Conservation (phyloP, 2,113 vertebrate genomes). For the Gracilinanus agilis region DNA sequence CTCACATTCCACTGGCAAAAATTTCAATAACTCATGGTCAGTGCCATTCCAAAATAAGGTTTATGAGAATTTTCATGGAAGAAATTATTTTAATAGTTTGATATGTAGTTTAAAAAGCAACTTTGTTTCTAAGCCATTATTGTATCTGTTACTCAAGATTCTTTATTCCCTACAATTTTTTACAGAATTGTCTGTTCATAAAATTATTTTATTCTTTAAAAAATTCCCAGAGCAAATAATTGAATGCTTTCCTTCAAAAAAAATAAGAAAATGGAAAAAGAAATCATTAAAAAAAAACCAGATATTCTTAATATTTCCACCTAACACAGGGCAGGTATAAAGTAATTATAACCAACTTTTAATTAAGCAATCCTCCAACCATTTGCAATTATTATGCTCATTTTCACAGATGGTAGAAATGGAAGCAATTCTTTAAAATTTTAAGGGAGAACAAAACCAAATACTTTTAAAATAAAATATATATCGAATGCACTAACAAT, state of each 20-base stretch:
- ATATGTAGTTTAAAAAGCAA: not conserved
- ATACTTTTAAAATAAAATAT: no score
- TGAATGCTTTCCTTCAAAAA: slow-evolving; percentile 53
- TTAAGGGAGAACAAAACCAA: no score
- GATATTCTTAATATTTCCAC: slow-evolving; percentile 36
- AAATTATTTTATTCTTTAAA: slow-evolving; percentile 51
- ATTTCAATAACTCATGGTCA: not conserved
- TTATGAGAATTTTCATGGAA: not conserved
- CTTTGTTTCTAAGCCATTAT: slow-evolving; percentile 7
- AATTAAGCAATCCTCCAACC: slow-evolving; percentile 18
- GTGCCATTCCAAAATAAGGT: not conserved
- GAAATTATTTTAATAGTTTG: slow-evolving; percentile 29
- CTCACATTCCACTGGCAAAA: not conserved
- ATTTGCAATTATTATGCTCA: not conserved
- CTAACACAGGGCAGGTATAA: slow-evolving; percentile 17
- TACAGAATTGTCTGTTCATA: slow-evolving; percentile 27
- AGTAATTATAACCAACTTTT: slow-evolving; percentile 50
- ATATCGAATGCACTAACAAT: no score
- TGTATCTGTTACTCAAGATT: slow-evolving; percentile 13
- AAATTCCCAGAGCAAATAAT: not conserved
- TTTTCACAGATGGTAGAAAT: no score
- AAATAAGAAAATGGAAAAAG: slow-evolving; percentile 45
- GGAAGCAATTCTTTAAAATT: no score
- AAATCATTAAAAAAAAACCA: slow-evolving; percentile 4
- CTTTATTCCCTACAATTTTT: slow-evolving; percentile 2